Conservation (phyloP, 2,888 invertebrate species). For the Caenorhabditis sulstoni region DNA sequence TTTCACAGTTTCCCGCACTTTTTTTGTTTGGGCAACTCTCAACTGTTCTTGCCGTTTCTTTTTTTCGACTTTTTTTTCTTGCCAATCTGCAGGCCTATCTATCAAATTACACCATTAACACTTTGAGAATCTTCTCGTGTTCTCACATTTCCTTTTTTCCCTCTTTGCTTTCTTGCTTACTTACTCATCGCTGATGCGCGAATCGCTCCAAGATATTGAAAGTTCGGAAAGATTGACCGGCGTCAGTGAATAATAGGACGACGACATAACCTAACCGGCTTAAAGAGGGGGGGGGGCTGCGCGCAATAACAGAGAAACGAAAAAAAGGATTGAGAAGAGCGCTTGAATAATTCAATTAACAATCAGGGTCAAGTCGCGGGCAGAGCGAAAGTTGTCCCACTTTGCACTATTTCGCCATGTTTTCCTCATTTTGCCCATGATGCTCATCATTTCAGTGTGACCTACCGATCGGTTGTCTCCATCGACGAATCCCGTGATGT, state of each 20-base stretch:
- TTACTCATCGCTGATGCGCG: conserved; percentile 24
- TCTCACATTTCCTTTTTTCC: conserved; percentile 2
- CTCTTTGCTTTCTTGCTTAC: not conserved
- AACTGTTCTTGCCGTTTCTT: not conserved
- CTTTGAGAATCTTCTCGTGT: not conserved
- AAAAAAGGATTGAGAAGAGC: conserved; percentile 5
- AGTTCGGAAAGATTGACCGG: conserved; percentile 17
- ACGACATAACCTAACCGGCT: conserved; percentile 14
- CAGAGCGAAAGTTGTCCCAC: conserved; percentile 14
- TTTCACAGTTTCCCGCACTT: not conserved
- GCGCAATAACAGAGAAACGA: not conserved
- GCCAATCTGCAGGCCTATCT: conserved; percentile 2
- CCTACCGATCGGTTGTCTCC: conserved; percentile 70
- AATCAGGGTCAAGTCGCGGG: conserved; percentile 17
- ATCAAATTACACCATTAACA: conserved; percentile 57
- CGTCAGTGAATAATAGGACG: conserved; percentile 31
- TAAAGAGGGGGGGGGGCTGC: not conserved
- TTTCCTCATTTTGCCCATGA: no score
- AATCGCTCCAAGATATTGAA: conserved; percentile 45
- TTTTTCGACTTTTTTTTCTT: conserved; percentile 13
- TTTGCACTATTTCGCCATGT: conserved; percentile 1
- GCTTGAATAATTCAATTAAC: conserved; percentile 46
- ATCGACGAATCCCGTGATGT: conserved; percentile 77
- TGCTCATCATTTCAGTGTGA: not conserved
- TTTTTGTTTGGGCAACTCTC: not conserved